Percentiles rank a stretch among this genome's conserved stretches.
Evolutionary conservation across 2,113 vertebrate species (phyloP).

Genomic region (Coreoperca whiteheadi): DNA sequence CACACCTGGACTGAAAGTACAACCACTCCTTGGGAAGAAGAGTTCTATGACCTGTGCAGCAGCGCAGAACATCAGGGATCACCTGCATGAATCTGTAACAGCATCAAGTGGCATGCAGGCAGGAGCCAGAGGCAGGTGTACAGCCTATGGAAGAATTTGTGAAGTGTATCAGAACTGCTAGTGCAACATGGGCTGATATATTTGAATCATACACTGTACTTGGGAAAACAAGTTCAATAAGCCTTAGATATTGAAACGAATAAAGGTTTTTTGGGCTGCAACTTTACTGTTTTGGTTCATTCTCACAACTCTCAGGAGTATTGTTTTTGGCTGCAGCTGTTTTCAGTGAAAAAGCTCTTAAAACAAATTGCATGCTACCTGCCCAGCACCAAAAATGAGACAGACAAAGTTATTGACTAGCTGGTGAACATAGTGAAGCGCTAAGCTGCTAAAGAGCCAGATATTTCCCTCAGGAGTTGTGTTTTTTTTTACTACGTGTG

Average conservation of each 20-base stretch:
- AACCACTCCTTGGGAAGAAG: conserved; percentile 30
- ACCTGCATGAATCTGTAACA: conserved; percentile 39
- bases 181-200: neutral
- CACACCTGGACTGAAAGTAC: conserved; percentile 69
- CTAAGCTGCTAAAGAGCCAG: too few species aligned
- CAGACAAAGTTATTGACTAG: neutral
- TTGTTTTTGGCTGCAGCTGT: neutral
- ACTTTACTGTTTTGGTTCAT: neutral
- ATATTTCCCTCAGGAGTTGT: neutral
- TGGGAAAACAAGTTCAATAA: neutral
- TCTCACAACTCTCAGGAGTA: neutral
- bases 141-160: conserved; percentile 14
- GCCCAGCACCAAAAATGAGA: neutral
- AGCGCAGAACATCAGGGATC: conserved; percentile 53
- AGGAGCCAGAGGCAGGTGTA: conserved; percentile 22
- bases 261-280: neutral
- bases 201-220: neutral
- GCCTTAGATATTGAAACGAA: neutral
- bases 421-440: neutral
- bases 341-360: too few species aligned
- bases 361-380: neutral
- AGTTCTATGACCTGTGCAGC: conserved; percentile 53
- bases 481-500: too few species aligned
- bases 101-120: conserved; percentile 9
- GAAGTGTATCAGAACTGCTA: neutral